Percentiles rank a stretch among this genome's conserved stretches.
Conservation (phyloP, 2,888 invertebrate genomes). For the Ramazzottius varieornatus region DNA sequence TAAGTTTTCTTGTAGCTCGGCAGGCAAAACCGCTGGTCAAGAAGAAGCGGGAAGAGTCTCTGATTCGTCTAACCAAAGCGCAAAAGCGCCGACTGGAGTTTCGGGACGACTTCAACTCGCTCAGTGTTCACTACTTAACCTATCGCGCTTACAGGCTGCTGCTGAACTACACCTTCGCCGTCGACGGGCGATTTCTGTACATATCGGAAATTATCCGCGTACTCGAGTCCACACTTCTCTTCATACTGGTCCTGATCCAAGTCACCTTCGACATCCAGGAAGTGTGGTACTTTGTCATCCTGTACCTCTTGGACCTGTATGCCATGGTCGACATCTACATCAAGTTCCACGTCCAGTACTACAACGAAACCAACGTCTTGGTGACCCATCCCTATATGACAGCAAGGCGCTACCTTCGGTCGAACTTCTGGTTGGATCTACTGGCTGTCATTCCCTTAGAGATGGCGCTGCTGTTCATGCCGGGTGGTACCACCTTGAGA, state of each 20-base stretch:
- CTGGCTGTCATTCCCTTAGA: constrained; percentile 9
- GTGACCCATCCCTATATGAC: constrained; percentile 10
- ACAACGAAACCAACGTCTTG: constrained; percentile 7
- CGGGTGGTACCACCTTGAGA: neutral
- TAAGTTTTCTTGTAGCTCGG: too few relatives aligned
- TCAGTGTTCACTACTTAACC: neutral
- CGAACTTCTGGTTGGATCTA: constrained; percentile 10
- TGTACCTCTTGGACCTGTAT: neutral
- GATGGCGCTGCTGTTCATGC: constrained; percentile 4
- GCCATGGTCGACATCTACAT: constrained; percentile 9
- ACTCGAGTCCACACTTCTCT: neutral
- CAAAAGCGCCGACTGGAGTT: neutral
- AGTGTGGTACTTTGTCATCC: neutral
- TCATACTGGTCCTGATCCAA: neutral
- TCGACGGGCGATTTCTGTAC: neutral
- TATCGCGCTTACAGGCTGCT: neutral
- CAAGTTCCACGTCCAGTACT: constrained; percentile 9
- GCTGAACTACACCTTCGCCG: neutral
- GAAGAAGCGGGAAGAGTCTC: neutral
- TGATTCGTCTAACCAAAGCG: neutral
- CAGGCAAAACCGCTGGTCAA: neutral
- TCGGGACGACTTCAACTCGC: neutral
- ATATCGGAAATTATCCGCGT: neutral
- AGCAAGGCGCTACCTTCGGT: constrained; percentile 9
- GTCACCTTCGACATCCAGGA: neutral